A percentile compares a stretch with the other conserved stretches of the same genome.
Evolutionary conservation across 1,140 invertebrate genomes (phyloP).

Genomic region (Holcopasites calliopsidis): DNA sequence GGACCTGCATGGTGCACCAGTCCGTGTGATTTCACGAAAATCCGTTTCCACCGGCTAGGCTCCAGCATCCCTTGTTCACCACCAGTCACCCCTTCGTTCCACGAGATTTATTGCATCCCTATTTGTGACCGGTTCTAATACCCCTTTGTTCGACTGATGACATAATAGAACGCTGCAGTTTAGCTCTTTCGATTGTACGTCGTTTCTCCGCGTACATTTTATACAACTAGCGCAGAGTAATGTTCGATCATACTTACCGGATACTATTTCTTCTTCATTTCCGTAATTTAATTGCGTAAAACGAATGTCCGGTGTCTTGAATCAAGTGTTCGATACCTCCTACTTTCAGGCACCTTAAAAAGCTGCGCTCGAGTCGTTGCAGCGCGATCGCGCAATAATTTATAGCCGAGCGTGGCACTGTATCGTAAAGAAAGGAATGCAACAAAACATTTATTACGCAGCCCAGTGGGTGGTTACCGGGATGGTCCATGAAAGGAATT

Average conservation of each 20-base stretch:
- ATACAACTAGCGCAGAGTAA: background rate
- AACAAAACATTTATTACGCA: slow-evolving; percentile 28
- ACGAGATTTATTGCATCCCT: slow-evolving; percentile 55
- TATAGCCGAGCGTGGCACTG: background rate
- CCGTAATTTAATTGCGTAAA: too few species aligned
- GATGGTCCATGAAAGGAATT: slow-evolving; percentile 59
- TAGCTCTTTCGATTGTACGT: slow-evolving; percentile 3
- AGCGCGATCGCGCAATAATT: background rate
- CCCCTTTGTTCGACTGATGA: slow-evolving; percentile 25
- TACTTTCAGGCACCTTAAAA: too few species aligned
- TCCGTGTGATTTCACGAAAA: slow-evolving; percentile 72
- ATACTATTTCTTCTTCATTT: too few species aligned
- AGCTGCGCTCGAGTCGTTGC: background rate
- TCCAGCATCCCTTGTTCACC: slow-evolving; percentile 17
- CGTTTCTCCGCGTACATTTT: slow-evolving; percentile 9
- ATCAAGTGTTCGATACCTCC: too few species aligned
- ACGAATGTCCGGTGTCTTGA: too few species aligned
- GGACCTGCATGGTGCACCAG: slow-evolving; percentile 71
- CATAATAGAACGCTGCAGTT: slow-evolving; percentile 27
- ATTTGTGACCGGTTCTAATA: slow-evolving; percentile 35
- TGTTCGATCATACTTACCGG: background rate
- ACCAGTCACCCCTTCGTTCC: slow-evolving; percentile 7
- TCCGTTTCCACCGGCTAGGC: slow-evolving; percentile 53
- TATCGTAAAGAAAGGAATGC: slow-evolving; percentile 17
- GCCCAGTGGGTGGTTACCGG: slow-evolving; percentile 26